Conservation (phyloP, 2,888 invertebrate genomes). For the Argyra leucocephala region DNA sequence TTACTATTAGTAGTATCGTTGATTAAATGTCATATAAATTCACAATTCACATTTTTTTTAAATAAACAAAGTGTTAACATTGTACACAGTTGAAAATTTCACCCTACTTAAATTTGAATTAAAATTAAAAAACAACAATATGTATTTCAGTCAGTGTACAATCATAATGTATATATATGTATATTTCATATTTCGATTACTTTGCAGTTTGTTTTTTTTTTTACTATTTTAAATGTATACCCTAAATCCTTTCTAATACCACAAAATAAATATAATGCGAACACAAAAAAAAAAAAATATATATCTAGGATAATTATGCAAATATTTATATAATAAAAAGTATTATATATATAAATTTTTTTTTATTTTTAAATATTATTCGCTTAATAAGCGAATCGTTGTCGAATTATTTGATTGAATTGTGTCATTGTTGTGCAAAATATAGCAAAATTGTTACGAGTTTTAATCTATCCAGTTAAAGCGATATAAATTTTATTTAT, state of each 20-base stretch:
- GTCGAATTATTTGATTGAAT: neutral
- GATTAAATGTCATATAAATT: neutral
- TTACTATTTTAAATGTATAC: neutral
- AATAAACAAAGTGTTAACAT: neutral
- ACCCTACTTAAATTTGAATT: neutral
- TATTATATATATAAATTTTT: neutral
- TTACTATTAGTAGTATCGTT: too few relatives aligned
- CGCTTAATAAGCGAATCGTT: neutral
- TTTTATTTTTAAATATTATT: neutral
- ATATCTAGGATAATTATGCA: constrained; percentile 1
- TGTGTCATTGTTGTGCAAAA: neutral
- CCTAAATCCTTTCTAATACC: constrained; percentile 3
- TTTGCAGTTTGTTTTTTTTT: neutral
- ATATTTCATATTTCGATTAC: neutral
- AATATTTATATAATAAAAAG: neutral
- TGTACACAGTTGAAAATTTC: neutral
- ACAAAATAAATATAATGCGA: neutral
- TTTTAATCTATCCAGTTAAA: too few relatives aligned
- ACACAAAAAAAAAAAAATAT: too few relatives aligned
- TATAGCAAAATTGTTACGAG: too few relatives aligned
- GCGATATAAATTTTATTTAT: too few relatives aligned
- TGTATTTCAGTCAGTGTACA: too few relatives aligned
- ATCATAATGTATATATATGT: too few relatives aligned
- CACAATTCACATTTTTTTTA: neutral
- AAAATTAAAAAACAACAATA: too few relatives aligned